Evolutionary conservation across 2,888 invertebrate genomes (phyloP), one percentile per base, ranked within the genome.

Genomic region (Oscheius sp.): DNA sequence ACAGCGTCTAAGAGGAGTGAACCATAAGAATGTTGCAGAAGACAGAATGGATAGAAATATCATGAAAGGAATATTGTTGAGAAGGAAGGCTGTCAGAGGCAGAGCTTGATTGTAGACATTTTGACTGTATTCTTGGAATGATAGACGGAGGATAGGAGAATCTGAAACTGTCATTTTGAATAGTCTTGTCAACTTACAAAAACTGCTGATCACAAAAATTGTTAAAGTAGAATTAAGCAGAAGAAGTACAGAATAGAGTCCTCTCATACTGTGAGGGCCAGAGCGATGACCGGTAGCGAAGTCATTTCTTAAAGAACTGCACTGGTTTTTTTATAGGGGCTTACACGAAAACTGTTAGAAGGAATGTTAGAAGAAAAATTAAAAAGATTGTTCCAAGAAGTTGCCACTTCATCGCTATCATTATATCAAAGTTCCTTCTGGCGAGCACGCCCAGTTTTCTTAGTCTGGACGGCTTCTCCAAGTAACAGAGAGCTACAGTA

Each of bases 401-500:
- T 10, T 4, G 53, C 53, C 29, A 53, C 53, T 53, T 53, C n/a
- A 53, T 53, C 53, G 29, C 53, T 3, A 53, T 21, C 53, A 53
- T 2, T 11, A 68, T 35, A 32, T 68, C 68, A 21, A 11, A 37
- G 11, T 53, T 68, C 7, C 55, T 9, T 37, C 55, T 68, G n/a
- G 55, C 1, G 21, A 68, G 47, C n/a, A 59, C 42, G 3, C 21
- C n/a, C 4, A 70, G 48, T n/a, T 70, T 57, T 5, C n/a, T 42
- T 0, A 32, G 29, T 4, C n/a, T 7, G 2, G 11, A 7, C 1
- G 70, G 70, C 42, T 42, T 58, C 13, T 70, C 70, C 58, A 70
- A 33, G n/a, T 70, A 70, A 21, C 70, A 70, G 4, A 70, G 58
- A 10, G 70, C 70, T 13, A 70, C 70, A 2, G 58, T 58, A n/a